Conservation (phyloP, 2,113 vertebrate genomes). For the Fregetta grallaria region DNA sequence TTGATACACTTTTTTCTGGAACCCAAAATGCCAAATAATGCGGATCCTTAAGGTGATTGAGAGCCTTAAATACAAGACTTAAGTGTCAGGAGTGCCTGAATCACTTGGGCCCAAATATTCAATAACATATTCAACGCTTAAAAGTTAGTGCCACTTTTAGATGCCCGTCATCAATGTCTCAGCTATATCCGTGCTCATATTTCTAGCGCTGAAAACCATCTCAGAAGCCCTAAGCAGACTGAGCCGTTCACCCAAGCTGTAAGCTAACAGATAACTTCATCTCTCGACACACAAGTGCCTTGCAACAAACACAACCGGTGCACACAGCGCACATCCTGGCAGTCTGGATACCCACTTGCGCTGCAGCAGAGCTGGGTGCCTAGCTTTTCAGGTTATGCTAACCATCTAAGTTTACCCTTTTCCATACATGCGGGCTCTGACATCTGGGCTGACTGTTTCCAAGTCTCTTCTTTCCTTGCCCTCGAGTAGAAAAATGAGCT, state of each 20-base stretch:
- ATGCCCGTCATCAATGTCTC: background rate
- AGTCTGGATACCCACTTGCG: accelerated
- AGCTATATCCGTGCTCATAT: accelerated
- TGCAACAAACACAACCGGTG: background rate
- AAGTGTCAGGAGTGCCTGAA: background rate
- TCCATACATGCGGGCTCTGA: accelerated
- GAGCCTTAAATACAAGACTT: background rate
- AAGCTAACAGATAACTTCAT: background rate
- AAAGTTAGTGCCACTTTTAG: background rate
- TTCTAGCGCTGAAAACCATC: background rate
- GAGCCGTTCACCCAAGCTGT: background rate
- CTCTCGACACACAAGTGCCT: background rate
- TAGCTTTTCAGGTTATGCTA: no score
- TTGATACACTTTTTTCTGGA: background rate
- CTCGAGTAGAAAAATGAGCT: accelerated
- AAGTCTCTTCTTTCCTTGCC: background rate
- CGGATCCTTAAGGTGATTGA: background rate
- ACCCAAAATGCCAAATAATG: background rate
- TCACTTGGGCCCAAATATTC: background rate
- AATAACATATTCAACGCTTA: background rate
- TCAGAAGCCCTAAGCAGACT: background rate
- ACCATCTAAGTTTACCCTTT: background rate
- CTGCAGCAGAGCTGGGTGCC: background rate
- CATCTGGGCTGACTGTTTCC: background rate
- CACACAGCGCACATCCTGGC: no score